A percentile compares a stretch with the other conserved stretches of the same genome.
phyloP scores from a whole-genome alignment of 2,113 vertebrate species.

The Macquaria australasica region DNA sequence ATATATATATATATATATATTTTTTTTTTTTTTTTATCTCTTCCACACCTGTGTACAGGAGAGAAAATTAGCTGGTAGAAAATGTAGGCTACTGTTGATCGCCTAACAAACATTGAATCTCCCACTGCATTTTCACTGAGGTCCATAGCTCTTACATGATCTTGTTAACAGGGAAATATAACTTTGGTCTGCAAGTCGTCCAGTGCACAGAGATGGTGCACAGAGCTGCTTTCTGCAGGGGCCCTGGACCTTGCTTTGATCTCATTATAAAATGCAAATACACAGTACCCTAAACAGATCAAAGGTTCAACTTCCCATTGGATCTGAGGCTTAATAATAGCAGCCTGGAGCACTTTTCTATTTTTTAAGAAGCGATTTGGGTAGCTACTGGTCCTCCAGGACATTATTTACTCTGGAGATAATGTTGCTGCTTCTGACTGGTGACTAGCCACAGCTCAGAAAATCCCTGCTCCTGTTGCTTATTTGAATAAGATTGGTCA shows the following conservation, averaged over 20 bases:
- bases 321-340: slow-evolving; percentile 83
- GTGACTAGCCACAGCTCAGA: slow-evolving; percentile 75
- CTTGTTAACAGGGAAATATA: slow-evolving; percentile 66
- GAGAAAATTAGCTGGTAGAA: slow-evolving; percentile 63
- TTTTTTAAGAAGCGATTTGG: slow-evolving; percentile 83
- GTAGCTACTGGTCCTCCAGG: slow-evolving; percentile 79
- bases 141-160: slow-evolving; percentile 65
- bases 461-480: slow-evolving; percentile 78
- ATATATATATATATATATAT: background rate
- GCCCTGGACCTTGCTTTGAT: slow-evolving; percentile 83
- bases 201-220: slow-evolving; percentile 68
- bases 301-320: slow-evolving; percentile 86
- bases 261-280: slow-evolving; percentile 89
- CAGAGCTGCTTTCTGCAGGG: slow-evolving; percentile 72
- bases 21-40: slow-evolving; percentile 29
- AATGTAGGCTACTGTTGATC: slow-evolving; percentile 65
- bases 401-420: slow-evolving; percentile 86
- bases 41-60: slow-evolving; percentile 68
- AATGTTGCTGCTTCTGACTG: slow-evolving; percentile 80
- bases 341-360: slow-evolving; percentile 78
- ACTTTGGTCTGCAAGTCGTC: slow-evolving; percentile 69
- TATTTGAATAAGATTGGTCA: slow-evolving; percentile 83
- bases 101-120: slow-evolving; percentile 59
- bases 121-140: slow-evolving; percentile 57
- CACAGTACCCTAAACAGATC: slow-evolving; percentile 85